Evolutionary conservation across 2,113 vertebrate species (phyloP).

Genomic region (Procavia capensis): DNA sequence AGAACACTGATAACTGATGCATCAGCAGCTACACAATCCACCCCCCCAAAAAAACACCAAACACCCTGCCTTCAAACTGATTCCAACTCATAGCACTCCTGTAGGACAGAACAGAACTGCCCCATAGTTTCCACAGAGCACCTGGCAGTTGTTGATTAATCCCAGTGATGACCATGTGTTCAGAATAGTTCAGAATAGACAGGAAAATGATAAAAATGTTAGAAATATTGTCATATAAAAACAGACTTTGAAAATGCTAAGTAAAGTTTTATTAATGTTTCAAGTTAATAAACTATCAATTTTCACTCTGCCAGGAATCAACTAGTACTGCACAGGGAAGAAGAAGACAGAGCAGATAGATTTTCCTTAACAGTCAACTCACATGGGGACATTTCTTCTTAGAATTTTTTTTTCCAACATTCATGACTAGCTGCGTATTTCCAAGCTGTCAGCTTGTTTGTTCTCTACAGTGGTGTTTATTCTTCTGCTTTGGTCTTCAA

Average conservation of each 20-base stretch:
- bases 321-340: background rate
- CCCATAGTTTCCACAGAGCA: no score
- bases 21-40: background rate
- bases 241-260: background rate
- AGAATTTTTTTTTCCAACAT: background rate
- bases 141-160: background rate
- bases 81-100: no score
- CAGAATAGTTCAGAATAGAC: constrained; percentile 14
- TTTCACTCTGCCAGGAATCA: constrained; percentile 6
- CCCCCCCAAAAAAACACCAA: no score
- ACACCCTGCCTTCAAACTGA: no score
- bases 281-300: background rate
- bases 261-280: background rate
- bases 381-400: background rate
- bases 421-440: background rate
- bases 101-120: no score
- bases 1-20: background rate
- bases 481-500: constrained; percentile 45
- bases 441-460: constrained; percentile 4
- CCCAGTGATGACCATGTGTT: background rate
- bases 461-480: constrained; percentile 39
- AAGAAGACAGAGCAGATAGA: background rate
- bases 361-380: constrained; percentile 6
- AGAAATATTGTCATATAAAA: constrained; percentile 40
- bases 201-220: background rate